Evolutionary conservation across 2,888 invertebrate genomes (phyloP).

Genomic region (Pachymerium ferrugineum): DNA sequence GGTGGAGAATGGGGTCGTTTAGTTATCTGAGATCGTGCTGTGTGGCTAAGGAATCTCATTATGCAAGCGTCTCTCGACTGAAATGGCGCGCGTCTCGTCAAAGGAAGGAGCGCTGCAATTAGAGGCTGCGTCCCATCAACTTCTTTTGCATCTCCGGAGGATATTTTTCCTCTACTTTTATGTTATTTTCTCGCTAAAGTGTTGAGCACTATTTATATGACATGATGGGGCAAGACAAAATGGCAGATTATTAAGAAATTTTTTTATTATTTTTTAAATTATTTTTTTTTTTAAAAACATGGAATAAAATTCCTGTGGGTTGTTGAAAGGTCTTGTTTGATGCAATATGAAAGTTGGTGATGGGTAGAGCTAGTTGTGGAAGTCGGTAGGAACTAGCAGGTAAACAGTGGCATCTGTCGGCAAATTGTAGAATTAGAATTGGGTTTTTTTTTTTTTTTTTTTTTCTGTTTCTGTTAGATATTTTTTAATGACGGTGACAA

Average conservation of each 20-base stretch:
- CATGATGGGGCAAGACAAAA: neutral
- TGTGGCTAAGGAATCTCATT: slow-evolving; percentile 18
- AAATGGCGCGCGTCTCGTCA: slow-evolving; percentile 12
- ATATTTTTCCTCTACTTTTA: slow-evolving; percentile 6
- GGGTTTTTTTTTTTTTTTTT: neutral
- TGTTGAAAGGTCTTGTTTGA: neutral
- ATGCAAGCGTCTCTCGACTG: slow-evolving; percentile 17
- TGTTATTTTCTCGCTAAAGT: slow-evolving; percentile 12
- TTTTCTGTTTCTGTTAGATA: neutral
- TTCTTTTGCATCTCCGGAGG: slow-evolving; percentile 3
- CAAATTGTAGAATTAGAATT: neutral
- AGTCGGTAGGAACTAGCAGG: too few species aligned
- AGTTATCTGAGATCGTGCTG: slow-evolving; percentile 14
- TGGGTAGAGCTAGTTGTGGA: too few species aligned
- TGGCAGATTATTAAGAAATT: too few species aligned
- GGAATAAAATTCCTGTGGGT: neutral
- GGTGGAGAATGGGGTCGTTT: slow-evolving; percentile 1
- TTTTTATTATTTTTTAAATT: too few species aligned
- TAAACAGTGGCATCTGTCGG: neutral
- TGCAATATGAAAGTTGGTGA: neutral
- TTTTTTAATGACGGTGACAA: too few species aligned
- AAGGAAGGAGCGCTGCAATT: slow-evolving; percentile 9
- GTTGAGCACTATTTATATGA: neutral
- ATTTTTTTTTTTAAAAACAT: too few species aligned
- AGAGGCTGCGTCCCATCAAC: slow-evolving; percentile 16